phyloP scores from a whole-genome alignment of 92 coral and sea anemone species.

The Zoanthus solanderi region DNA sequence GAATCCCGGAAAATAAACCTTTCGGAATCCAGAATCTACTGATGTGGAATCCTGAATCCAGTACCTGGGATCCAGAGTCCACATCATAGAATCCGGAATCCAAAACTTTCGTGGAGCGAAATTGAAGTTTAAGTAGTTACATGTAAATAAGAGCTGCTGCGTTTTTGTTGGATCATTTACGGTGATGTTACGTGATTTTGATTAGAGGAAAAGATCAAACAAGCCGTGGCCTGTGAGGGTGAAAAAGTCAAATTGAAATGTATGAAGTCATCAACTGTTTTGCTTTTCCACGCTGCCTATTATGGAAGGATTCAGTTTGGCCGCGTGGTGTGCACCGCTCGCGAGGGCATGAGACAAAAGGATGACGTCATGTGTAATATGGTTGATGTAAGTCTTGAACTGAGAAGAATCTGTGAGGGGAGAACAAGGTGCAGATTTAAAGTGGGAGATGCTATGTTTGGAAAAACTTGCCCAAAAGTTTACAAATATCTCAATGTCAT shows the following conservation, averaged over 20 bases:
- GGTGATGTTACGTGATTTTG: background rate
- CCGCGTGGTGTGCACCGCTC: constrained; percentile 34
- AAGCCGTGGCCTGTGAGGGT: constrained; percentile 22
- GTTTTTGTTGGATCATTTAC: too few relatives aligned
- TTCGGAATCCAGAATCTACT: too few relatives aligned
- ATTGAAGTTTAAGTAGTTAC: too few relatives aligned
- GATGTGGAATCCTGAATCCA: too few relatives aligned
- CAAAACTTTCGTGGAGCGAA: too few relatives aligned
- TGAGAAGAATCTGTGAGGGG: constrained; percentile 14
- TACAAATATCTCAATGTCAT: constrained; percentile 36
- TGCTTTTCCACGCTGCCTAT: constrained; percentile 11
- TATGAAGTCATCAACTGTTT: constrained; percentile 16
- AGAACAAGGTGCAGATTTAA: constrained; percentile 31
- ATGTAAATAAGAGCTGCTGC: too few relatives aligned
- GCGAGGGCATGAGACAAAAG: background rate
- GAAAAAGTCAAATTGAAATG: constrained; percentile 37
- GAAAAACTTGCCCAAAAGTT: constrained; percentile 38
- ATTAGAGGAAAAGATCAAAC: constrained; percentile 18
- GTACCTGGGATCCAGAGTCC: too few relatives aligned
- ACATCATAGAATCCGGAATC: too few relatives aligned
- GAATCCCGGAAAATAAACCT: too few relatives aligned
- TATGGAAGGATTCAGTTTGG: constrained; percentile 36
- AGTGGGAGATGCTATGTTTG: constrained; percentile 23
- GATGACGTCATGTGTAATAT: constrained; percentile 25
- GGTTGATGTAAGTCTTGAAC: background rate